These are phyloP conservation scores for Bradynema listronoti DNA, from an alignment of 1,140 invertebrate genomes.

Conservation along the genomic window DNA sequence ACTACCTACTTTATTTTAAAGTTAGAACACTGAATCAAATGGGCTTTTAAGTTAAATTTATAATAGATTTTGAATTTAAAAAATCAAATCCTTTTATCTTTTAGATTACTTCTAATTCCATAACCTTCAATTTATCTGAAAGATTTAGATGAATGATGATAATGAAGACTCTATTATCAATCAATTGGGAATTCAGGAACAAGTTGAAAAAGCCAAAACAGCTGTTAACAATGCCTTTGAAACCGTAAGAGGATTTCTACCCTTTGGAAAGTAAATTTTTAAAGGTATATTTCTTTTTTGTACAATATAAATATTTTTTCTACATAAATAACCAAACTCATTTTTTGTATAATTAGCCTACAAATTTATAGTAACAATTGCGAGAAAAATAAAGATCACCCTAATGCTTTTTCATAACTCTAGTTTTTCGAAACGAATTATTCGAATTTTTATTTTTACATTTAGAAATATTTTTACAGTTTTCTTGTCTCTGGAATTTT, in stretches of 20 bases:
- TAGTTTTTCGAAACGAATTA: neutral
- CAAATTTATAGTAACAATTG: neutral
- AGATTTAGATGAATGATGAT: constrained; percentile 18
- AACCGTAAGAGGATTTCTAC: constrained; percentile 50
- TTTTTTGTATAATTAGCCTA: neutral
- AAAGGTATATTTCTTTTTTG: no score
- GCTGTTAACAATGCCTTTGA: constrained; percentile 52
- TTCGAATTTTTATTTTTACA: no score
- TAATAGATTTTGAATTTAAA: no score
- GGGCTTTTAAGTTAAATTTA: no score
- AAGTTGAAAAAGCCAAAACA: constrained; percentile 56
- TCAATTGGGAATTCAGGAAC: constrained; percentile 53
- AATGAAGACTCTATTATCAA: constrained; percentile 49
- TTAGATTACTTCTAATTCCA: no score
- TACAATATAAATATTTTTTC: neutral
- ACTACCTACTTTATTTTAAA: no score
- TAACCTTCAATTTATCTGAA: constrained; percentile 1
- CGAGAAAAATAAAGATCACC: neutral
- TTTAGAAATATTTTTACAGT: neutral
- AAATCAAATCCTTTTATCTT: no score
- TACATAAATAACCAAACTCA: neutral
- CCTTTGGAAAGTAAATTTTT: constrained; percentile 51
- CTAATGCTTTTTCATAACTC: neutral
- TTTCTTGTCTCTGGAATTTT: neutral
- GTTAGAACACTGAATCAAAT: no score